Base-by-base conservation (phyloP, 2,113 vertebrate genomes). In the Todiramphus saurophagus region DNA sequence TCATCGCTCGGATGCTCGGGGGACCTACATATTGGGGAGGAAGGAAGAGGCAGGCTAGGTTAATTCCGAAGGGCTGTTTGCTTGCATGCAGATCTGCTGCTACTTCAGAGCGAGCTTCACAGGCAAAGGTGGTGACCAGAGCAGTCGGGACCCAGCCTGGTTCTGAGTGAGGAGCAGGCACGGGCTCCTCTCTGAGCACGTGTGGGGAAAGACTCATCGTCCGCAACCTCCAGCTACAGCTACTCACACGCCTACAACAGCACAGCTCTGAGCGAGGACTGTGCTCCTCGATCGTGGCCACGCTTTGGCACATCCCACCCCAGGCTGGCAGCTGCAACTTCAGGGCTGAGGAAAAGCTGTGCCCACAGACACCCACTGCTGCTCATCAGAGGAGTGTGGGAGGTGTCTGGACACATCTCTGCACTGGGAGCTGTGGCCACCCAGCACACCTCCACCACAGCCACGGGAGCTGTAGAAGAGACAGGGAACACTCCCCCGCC, bases 1-100 rank as follows among this genome's bases (percentile, higher is more conserved):
- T 98, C 99, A 99, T 99, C 2, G 99, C 98, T 16, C 99, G 98
- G 97, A 99, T 99, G 96, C 99, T 99, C 35, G 99, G 99, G 73
- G 99, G 98, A 60, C 99, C 99, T 99, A 97, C 76, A 91, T 69
- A 69, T 73, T 50, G 0, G 67, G 93, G 68, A 93, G 73, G 96
- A 95, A 95, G 82, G 97, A 43, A 97, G 78, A 98, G 97, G 98
- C 96, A 96, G 94, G 97, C 91, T 89, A 81, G 85, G 96, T 98
- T 93, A 98, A 98, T 96, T 96, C 90, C 81, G 90, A 97, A 94
- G 89, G 75, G 96, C 43, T 1, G 13, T 6, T 21, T 81, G 94
- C 46, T 76, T 46, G 91, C 66, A 35, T 27, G 74, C 64, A 91
- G n/a, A 93, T 86, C 94, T 95, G 94, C 95, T 92, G 94, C 95